Percentiles rank a stretch among this genome's conserved stretches.
These are phyloP conservation scores for Eupeodes corollae DNA, from an alignment of 1,140 invertebrate genomes.

Conservation along the genomic window DNA sequence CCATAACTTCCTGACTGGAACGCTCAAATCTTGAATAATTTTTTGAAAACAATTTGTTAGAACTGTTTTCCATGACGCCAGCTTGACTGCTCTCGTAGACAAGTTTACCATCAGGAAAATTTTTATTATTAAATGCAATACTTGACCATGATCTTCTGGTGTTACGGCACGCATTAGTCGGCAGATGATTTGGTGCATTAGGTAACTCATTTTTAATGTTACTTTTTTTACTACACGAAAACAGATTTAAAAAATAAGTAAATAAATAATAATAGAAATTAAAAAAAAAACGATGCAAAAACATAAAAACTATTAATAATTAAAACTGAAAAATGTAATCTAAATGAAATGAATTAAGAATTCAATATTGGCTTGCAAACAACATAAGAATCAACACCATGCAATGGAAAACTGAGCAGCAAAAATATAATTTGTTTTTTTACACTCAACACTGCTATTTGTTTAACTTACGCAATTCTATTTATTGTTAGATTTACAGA, in stretches of 20 bases:
- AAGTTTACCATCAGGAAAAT: constrained; percentile 8
- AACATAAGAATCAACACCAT: background rate
- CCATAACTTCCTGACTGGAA: constrained; percentile 44
- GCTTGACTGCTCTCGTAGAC: constrained; percentile 2
- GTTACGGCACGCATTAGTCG: background rate
- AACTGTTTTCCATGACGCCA: background rate
- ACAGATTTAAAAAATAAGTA: background rate
- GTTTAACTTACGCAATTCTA: constrained; percentile 77
- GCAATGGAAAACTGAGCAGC: constrained; percentile 1
- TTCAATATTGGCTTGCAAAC: background rate
- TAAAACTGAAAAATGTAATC: no score
- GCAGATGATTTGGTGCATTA: background rate
- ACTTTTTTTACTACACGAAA: constrained; percentile 1
- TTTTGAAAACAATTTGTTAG: constrained; percentile 2
- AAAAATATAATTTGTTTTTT: constrained; percentile 4
- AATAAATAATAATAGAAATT: background rate
- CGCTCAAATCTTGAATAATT: constrained; percentile 1
- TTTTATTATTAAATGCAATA: constrained; percentile 9
- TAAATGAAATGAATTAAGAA: background rate
- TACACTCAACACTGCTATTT: constrained; percentile 11
- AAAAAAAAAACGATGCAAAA: background rate
- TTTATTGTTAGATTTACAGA: constrained; percentile 79
- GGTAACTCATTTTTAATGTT: constrained; percentile 1
- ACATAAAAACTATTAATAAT: background rate
- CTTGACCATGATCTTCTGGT: constrained; percentile 6